Base-by-base conservation (phyloP, 53 echinoderm and acorn worm genomes). In the Patiria pectinifera region DNA sequence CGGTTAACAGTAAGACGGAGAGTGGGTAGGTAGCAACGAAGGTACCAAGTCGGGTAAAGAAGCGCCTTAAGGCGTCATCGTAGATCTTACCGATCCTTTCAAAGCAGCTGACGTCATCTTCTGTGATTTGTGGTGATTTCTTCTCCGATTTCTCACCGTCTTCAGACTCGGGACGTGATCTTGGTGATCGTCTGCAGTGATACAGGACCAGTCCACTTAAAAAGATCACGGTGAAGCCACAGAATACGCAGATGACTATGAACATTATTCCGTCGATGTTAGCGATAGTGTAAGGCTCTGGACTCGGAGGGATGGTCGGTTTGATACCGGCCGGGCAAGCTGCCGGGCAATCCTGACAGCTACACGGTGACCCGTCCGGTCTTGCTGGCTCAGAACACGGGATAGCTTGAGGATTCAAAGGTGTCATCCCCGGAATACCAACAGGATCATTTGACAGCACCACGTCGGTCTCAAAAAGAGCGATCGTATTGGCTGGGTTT, bases 301-400 rank as follows among this genome's bases (percentile, higher is more conserved):
- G 91, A 12, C 24, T 22, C 0, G 95, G 93, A 7, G 93, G 92
- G 25, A 93, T 91, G 48, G 94, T 94, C 1, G 96, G 96, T 43
- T 90, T 80, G 69, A 90, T 90, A 11, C 94, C 91, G 0, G 94
- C 80, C 1, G 93, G 91, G 69, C 98, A 98, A 18, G 96, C 91
- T 5, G 14, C 88, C 11, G 82, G 83, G 88, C 98, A 98, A 62
- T 98, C 98, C 83, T 96, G 96, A 83, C 98, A 98, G 83, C 98
- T 98, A 71, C 98, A 98, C 53, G 79, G 21, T 4, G 89, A 71
- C 49, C 76, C 85, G 8, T 92, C 93, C 21, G 92, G 91, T 46
- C 85, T 83, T 2, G 94, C 86, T 22, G 84, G 59, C 75, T 86
- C 88, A 19, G 94, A 87, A 72, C 98, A 98, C 82, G 91, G 84